Evolutionary conservation across 2,888 invertebrate genomes (phyloP), one percentile per base, ranked within the genome.

Genomic region (Cloeon dipterum): DNA sequence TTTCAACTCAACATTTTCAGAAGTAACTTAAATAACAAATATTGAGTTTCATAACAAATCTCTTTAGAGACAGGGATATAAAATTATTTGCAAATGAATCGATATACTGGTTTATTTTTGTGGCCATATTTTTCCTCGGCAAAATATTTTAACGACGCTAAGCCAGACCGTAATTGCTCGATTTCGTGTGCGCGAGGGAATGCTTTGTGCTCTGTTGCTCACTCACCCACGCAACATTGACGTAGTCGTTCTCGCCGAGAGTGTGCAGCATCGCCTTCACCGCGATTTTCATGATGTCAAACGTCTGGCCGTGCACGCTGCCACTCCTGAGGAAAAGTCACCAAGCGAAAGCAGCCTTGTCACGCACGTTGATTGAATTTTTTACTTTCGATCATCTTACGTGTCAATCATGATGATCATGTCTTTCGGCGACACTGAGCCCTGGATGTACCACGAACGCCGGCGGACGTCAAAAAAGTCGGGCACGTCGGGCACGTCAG

Each of bases 361-460:
- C n/a, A n/a, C n/a, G n/a, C n/a, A n/a, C n/a, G n/a, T n/a, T n/a
- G n/a, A n/a, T n/a, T n/a, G n/a, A n/a, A n/a, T n/a, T n/a, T n/a
- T n/a, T n/a, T n/a, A n/a, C n/a, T n/a, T n/a, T n/a, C n/a, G n/a
- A n/a, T n/a, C n/a, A n/a, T 23, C 58, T 51, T 49, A 61, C 61
- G 50, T 56, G 44, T 62, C 62, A 43, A 62, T 54, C 5, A 62
- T 46, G 26, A 62, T 61, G 39, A 62, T 46, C 54, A 62, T 58
- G 41, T 61, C 59, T 45, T 61, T 62, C 1, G 61, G 59, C 11
- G 61, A 58, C 34, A 57, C 56, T 32, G 59, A 54, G 3, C 57
- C 59, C 42, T 59, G 58, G 3, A 58, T 56, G 46, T 58, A 62
- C 59, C 59, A 61, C 5, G 57, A 55, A 38, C 58, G 45, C 35